Base-by-base conservation (phyloP, 1,140 invertebrate species). In the Drosophila pallidifrons region DNA sequence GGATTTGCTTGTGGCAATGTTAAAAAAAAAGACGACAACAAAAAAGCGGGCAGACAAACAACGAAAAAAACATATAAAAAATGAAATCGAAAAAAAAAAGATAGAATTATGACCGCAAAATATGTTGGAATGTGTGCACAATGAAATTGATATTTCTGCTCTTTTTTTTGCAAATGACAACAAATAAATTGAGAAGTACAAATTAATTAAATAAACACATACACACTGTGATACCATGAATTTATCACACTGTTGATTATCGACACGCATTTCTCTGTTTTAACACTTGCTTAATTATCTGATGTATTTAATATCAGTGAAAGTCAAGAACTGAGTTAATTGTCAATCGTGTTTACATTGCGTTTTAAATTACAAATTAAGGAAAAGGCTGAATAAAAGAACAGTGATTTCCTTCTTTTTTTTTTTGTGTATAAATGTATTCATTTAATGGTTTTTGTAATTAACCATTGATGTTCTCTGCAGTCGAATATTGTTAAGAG, bases 131-230 rank as follows among this genome's bases (percentile, higher is more conserved):
- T 41, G 15, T 35, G 30, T 45, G 13, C 16, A 46, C 52, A 57
- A 70, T 75, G n/a, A 64, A 63, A 75, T 70, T 69, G 57, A 61
- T 74, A 61, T 43, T 57, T 47, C 35, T 32, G n/a, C 13, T 47
- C 11, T 52, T 45, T 25, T 45, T 25, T 43, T 28, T 30, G 28
- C 38, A 13, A 30, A 2, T 45, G 4, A 35, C 28, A 60, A 46
- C 64, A 38, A 46, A 47, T 10, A 51, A 38, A 51, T 41, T 13
- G n/a, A 11, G 11, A 8, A 47, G 11, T 16, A 43, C 0, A 15
- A 38, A 11, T 60, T 11, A 46, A 54, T 20, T 20, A 47, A 47
- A 16, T 47, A 55, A 55, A 55, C n/a, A 52, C 28, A 28, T n/a
- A 7, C 28, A 5, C 13, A 54, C 1, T 16, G 3, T 25, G 1